Conservation (phyloP, 2,113 vertebrate genomes). For the Labrus mixtus region DNA sequence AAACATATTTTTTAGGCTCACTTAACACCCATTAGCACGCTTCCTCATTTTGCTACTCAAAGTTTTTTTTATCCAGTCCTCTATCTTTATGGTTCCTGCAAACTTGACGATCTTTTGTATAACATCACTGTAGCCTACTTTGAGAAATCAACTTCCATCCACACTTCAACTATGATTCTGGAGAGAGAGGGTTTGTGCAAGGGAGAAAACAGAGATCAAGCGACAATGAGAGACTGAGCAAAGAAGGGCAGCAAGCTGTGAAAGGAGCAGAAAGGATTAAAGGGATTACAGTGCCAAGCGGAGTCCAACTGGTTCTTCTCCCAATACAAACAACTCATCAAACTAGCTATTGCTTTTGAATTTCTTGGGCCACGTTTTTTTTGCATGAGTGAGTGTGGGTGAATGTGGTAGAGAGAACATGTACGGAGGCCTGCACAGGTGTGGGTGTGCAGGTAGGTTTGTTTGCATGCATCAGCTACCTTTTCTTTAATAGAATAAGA, state of each 20-base stretch:
- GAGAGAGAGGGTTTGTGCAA: background rate
- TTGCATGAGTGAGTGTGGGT: slow-evolving; percentile 42
- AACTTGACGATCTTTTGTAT: slow-evolving; percentile 9
- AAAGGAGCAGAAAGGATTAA: slow-evolving; percentile 51
- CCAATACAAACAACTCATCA: slow-evolving; percentile 49
- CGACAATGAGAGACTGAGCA: slow-evolving; percentile 23
- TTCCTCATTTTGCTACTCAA: background rate
- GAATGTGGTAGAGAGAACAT: slow-evolving; percentile 10
- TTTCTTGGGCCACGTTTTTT: slow-evolving; percentile 32
- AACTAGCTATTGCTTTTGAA: slow-evolving; percentile 19
- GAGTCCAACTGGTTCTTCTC: slow-evolving; percentile 59
- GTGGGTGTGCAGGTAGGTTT: slow-evolving; percentile 25
- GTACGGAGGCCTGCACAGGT: slow-evolving; percentile 31
- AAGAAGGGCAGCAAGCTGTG: slow-evolving; percentile 57
- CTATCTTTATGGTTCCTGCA: background rate
- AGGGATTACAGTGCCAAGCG: slow-evolving; percentile 53
- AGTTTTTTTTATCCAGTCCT: background rate
- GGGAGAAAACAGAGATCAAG: background rate
- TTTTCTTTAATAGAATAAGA: background rate
- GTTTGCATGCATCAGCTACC: background rate
- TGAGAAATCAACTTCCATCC: slow-evolving; percentile 1
- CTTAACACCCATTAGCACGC: background rate
- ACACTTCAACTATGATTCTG: slow-evolving; percentile 8
- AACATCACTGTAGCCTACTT: slow-evolving; percentile 13
- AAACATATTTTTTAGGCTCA: background rate